Base-by-base conservation (phyloP, 2,797 vertebrate species). In the Chrosomus eos region DNA sequence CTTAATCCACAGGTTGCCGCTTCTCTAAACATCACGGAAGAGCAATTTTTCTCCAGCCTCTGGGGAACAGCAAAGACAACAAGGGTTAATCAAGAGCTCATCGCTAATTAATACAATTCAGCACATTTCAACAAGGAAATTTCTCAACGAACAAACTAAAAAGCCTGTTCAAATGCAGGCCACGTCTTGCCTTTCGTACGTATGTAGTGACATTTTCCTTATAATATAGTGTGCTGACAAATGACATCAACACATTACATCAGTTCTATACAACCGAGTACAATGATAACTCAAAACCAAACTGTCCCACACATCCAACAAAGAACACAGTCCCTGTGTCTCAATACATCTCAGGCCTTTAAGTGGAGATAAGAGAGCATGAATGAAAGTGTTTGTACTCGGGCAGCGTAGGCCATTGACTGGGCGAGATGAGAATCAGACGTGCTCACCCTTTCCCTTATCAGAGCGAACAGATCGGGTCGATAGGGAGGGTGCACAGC, bases 381-480 rank as follows among this genome's bases (percentile, higher is more conserved):
- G 84, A 86, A 83, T 88, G 81, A 88, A 85, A 82, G 84, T 86
- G 82, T 82, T 85, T 87, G 84, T 88, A 72, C 71, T 83, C 82
- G 74, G 33, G 71, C 82, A 84, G 76, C 70, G 85, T 80, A 66
- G 84, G 84, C 87, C 87, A 90, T 88, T 87, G 89, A 90, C 83
- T 81, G 85, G 78, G 77, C 80, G 60, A 88, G 90, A 91, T 90
- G 87, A 67, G 75, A 87, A 90, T 91, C 84, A 80, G 80, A 85
- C 78, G 66, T 82, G 72, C 81, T 88, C 88, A 90, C 88, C 88
- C 91, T 81, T 82, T 16, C 23, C 55, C 82, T 87, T 89, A 89
- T 87, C 88, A 79, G 80, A 85, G 81, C 26, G 84, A 87, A 85
- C 76, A 89, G 89, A 90, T 91, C 82, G 81, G 86, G 23, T 68